Percentiles rank a stretch among this genome's conserved stretches.
phyloP scores from a whole-genome alignment of 2,888 invertebrate species.

The Galeopsomyia nigrocyanea region DNA sequence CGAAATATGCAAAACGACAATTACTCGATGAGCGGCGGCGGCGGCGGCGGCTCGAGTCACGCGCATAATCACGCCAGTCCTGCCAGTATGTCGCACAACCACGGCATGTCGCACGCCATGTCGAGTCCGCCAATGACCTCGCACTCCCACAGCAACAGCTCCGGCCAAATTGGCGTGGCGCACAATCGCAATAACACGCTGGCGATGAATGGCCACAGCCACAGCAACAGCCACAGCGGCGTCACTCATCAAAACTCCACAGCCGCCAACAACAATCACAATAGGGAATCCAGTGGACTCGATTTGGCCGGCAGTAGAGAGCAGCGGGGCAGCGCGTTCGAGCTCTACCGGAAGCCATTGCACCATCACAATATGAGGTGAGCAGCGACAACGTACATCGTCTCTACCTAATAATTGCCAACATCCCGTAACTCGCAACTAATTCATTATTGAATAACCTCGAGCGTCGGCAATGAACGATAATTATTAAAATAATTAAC shows the following conservation, averaged over 20 bases:
- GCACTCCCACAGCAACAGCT: slow-evolving; percentile 66
- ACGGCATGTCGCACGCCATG: slow-evolving; percentile 64
- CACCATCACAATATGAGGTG: slow-evolving; percentile 87
- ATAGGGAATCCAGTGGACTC: slow-evolving; percentile 70
- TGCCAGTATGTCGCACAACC: slow-evolving; percentile 57
- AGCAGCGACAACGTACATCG: slow-evolving; percentile 1
- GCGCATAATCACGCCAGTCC: slow-evolving; percentile 60
- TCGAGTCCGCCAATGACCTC: slow-evolving; percentile 64
- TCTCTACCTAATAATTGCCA: slow-evolving; percentile 14
- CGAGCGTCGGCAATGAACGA: not conserved
- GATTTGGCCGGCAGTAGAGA: slow-evolving; percentile 89
- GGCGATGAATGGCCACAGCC: slow-evolving; percentile 62
- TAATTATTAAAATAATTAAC: slow-evolving; percentile 8
- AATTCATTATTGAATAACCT: not conserved
- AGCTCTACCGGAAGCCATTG: slow-evolving; percentile 91
- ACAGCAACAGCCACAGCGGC: slow-evolving; percentile 55
- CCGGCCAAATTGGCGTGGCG: slow-evolving; percentile 61
- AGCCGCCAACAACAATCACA: slow-evolving; percentile 59
- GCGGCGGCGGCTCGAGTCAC: slow-evolving; percentile 63
- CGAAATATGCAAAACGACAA: slow-evolving; percentile 51
- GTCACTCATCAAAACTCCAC: slow-evolving; percentile 56
- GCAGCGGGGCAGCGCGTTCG: slow-evolving; percentile 94
- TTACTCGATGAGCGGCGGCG: slow-evolving; percentile 59
- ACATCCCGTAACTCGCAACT: not conserved
- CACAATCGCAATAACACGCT: slow-evolving; percentile 59